These are phyloP conservation scores for Porites divaricata DNA, from an alignment of 92 coral and sea anemone species.

Conservation along the genomic window DNA sequence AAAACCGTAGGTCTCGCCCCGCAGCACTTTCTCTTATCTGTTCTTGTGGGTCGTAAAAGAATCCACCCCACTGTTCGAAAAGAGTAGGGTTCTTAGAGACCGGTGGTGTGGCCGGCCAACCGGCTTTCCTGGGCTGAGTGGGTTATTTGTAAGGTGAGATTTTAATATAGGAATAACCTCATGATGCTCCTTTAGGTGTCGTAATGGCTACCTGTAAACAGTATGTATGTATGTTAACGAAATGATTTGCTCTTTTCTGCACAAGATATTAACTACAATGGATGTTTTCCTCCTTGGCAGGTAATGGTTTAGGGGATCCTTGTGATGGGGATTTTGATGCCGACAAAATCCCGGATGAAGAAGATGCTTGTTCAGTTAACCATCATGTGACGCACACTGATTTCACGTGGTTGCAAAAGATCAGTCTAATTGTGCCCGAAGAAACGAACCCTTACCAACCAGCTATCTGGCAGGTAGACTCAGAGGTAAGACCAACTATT, in stretches of 20 bases:
- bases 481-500: slow-evolving; percentile 50
- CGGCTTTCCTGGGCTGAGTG: too few species aligned
- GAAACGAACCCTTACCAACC: slow-evolving; percentile 15
- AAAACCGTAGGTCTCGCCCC: too few species aligned
- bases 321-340: slow-evolving; percentile 93
- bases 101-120: too few species aligned
- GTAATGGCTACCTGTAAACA: too few species aligned
- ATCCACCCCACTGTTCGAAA: too few species aligned
- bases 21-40: too few species aligned
- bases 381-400: slow-evolving; percentile 74
- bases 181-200: too few species aligned
- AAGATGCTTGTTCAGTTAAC: slow-evolving; percentile 84
- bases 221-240: too few species aligned
- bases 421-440: slow-evolving; percentile 63
- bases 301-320: slow-evolving; percentile 84
- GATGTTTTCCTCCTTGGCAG: not conserved
- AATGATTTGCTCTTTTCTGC: not conserved
- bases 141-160: too few species aligned
- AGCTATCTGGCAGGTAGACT: slow-evolving; percentile 78
- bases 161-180: too few species aligned
- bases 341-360: slow-evolving; percentile 82
- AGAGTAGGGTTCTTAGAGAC: too few species aligned
- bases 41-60: too few species aligned
- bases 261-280: not conserved
- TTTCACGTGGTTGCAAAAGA: slow-evolving; percentile 64